These are phyloP conservation scores for Megalonaias nervosa DNA, from an alignment of 1,140 invertebrate species.

Conservation along the genomic window DNA sequence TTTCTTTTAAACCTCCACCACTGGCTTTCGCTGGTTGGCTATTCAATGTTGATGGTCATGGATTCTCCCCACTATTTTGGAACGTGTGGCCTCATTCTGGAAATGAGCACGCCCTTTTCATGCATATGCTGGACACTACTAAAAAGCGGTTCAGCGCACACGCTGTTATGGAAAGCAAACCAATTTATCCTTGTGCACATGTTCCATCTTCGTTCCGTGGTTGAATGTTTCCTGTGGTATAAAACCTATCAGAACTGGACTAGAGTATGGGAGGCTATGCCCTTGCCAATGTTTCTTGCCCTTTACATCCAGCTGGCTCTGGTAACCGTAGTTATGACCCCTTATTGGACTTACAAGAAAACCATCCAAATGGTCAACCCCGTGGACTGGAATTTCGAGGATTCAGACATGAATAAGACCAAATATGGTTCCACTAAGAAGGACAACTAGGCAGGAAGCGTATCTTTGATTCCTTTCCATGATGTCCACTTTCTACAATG, in stretches of 20 bases:
- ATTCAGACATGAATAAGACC: neutral
- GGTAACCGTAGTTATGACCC: conserved; percentile 42
- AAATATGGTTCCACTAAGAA: neutral
- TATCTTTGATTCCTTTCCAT: too few relatives aligned
- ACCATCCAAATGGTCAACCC: conserved; percentile 43
- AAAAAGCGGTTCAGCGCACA: conserved; percentile 32
- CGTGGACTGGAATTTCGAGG: conserved; percentile 43
- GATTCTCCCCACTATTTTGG: conserved; percentile 40
- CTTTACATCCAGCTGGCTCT: conserved; percentile 32
- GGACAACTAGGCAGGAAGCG: too few relatives aligned
- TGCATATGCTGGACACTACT: conserved; percentile 48
- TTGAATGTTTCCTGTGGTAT: conserved; percentile 42
- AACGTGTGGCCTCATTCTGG: conserved; percentile 31
- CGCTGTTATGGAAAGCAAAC: conserved; percentile 45
- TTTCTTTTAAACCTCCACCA: conserved; percentile 59
- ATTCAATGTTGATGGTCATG: conserved; percentile 7
- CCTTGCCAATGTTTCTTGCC: conserved; percentile 28
- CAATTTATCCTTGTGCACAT: conserved; percentile 45
- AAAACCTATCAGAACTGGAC: conserved; percentile 36
- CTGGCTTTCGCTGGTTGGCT: conserved; percentile 49
- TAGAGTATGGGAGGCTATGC: conserved; percentile 33
- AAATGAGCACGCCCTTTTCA: conserved; percentile 47
- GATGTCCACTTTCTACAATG: too few relatives aligned
- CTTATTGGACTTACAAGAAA: conserved; percentile 52
- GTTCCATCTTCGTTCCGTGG: conserved; percentile 43